Base-by-base conservation (phyloP, 2,797 vertebrate genomes). In the Gymnodraco acuticeps region DNA sequence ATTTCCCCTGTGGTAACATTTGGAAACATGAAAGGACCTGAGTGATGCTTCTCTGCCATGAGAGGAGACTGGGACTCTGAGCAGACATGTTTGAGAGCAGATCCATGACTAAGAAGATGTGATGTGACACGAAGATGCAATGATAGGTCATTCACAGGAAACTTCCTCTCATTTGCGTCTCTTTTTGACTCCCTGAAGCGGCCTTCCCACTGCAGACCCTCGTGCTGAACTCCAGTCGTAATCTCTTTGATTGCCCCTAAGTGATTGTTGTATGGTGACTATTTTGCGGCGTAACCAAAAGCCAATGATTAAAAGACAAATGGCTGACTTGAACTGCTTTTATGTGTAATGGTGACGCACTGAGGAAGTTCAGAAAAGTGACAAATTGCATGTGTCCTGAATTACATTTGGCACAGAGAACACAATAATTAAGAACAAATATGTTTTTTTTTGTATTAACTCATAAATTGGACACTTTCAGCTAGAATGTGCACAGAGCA, bases 1-100 rank as follows among this genome's bases (percentile, higher is more conserved):
- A 17, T 58, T 70, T 55, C 20, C 17, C 31, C 31, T 64, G 33
- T 63, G 70, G 78, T 61, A 63, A 47, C 81, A 80, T 85, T 78
- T 81, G 80, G 84, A 80, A 80, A 72, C 81, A 82, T 84, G 70
- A 84, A 79, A 78, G 67, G 84, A 75, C 48, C 64, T 63, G 75
- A 78, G 73, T 70, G 43, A 81, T 70, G 55, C 64, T 14, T 54
- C 15, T 1, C 66, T 75, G 80, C 80, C 82, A 81, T 13, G 72
- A 78, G 70, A 51, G 42, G 77, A 84, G 77, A 75, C 75, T 52
- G 20, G 3, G 64, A 51, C 45, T 70, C 71, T 51, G 68, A 48
- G 75, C 56, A 74, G 84, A 85, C 80, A 64, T 70, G 73, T 88
- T 86, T 72, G 80, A 64, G 72, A 81, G 75, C 66, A 71, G 70